A percentile compares a stretch with the other conserved stretches of the same genome.
These are phyloP conservation scores for Chroicocephalus ridibundus DNA, from an alignment of 2,113 vertebrate genomes.

Conservation along the genomic window DNA sequence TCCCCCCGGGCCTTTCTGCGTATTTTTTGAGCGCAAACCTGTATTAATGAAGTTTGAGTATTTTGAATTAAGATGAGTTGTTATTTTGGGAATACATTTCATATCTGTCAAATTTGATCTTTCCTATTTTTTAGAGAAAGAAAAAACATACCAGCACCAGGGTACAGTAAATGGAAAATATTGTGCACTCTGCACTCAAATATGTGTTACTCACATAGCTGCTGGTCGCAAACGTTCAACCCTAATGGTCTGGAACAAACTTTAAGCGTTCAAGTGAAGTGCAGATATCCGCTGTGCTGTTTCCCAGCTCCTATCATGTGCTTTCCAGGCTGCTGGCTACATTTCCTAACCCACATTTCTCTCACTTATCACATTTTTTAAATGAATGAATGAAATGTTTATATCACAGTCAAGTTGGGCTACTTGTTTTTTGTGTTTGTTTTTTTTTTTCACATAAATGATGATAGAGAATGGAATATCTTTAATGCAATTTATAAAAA, in stretches of 20 bases:
- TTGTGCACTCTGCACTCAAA: conserved; percentile 18
- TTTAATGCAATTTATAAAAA: conserved; percentile 44
- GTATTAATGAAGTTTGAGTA: neutral
- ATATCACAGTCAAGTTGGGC: neutral
- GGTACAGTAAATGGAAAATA: conserved; percentile 60
- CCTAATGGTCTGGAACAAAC: conserved; percentile 64
- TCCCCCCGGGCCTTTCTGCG: neutral
- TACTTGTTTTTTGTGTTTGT: neutral
- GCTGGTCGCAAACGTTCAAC: conserved; percentile 42
- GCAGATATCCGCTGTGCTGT: conserved; percentile 48
- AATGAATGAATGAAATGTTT: conserved; percentile 60
- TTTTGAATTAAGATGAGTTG: conserved; percentile 24
- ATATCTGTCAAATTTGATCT: conserved; percentile 33
- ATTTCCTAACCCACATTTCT: conserved; percentile 52
- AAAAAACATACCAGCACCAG: neutral
- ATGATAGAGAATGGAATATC: conserved; percentile 23
- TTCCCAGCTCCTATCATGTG: conserved; percentile 46
- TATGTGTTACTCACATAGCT: conserved; percentile 53
- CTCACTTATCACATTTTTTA: conserved; percentile 48
- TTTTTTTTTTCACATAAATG: neutral
- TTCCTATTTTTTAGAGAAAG: conserved; percentile 17
- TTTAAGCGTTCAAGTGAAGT: conserved; percentile 37
- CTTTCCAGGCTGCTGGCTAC: conserved; percentile 54
- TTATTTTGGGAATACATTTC: conserved; percentile 41
- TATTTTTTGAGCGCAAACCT: neutral